Percentiles rank a stretch among this genome's conserved stretches.
These are phyloP conservation scores for Leptonema lineaticorne DNA, from an alignment of 1,140 invertebrate genomes.

Conservation along the genomic window DNA sequence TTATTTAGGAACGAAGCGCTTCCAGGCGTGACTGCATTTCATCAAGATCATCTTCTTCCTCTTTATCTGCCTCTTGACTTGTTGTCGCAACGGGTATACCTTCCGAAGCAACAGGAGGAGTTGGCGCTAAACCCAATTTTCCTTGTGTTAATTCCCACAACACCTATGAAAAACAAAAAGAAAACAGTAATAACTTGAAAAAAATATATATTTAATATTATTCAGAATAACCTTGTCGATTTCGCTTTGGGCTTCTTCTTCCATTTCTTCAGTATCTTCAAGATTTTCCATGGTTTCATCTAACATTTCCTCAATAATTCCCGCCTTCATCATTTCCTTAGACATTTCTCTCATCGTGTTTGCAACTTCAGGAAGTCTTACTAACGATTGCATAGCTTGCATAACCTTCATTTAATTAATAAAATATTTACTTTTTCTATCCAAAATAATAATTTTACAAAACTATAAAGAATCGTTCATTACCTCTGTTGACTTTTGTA, in stretches of 20 bases:
- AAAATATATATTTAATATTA: background rate
- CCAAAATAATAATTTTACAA: background rate
- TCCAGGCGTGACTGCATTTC: slow-evolving; percentile 85
- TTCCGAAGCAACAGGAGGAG: slow-evolving; percentile 67
- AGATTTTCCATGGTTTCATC: slow-evolving; percentile 95
- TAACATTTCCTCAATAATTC: slow-evolving; percentile 99
- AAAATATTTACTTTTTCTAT: background rate
- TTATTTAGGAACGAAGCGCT: slow-evolving; percentile 73
- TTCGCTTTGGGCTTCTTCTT: slow-evolving; percentile 90
- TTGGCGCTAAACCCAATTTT: slow-evolving; percentile 85
- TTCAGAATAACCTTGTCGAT: slow-evolving; percentile 75
- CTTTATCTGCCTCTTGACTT: slow-evolving; percentile 51
- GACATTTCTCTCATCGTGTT: slow-evolving; percentile 96
- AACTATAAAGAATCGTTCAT: background rate
- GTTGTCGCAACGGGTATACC: slow-evolving; percentile 59
- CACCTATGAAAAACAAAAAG: slow-evolving; percentile 59
- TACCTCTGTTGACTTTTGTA: slow-evolving; percentile 92
- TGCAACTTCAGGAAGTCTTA: slow-evolving; percentile 90
- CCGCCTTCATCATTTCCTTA: slow-evolving; percentile 99
- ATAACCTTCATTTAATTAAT: slow-evolving; percentile 63
- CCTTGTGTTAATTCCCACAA: slow-evolving; percentile 94
- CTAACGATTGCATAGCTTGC: slow-evolving; percentile 92
- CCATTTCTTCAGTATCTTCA: slow-evolving; percentile 87
- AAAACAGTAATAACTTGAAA: background rate
- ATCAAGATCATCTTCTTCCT: slow-evolving; percentile 73